Base-by-base conservation (phyloP, 2,797 vertebrate species). In the Myotis planiceps region DNA sequence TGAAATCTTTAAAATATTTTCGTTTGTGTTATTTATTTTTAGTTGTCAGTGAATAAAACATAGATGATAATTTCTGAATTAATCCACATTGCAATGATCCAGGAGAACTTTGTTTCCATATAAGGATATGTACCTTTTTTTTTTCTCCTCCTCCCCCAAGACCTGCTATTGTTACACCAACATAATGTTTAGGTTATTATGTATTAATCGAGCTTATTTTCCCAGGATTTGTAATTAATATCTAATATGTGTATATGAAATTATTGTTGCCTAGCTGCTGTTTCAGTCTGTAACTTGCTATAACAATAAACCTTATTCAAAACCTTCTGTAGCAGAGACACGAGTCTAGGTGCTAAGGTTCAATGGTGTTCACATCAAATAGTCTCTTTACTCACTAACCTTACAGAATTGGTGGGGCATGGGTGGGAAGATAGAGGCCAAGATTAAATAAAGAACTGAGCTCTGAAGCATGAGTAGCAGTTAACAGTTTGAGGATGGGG, bases 1-100 rank as follows among this genome's bases (percentile, higher is more conserved):
- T 88, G 63, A 93, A 94, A 86, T 91, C 8, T 63, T 79, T 34
- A 88, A 53, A 87, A 60, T 72, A 75, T 90, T 92, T 27, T 60
- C 53, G 25, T 88, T 94, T 89, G 5, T 81, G 5, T 42, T 87
- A 53, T 89, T 39, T 47, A 45, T 76, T 7, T 42, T 85, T 34
- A 82, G 5, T 76, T 82, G 3, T 65, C 51, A 66, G 34, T 88
- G 42, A 66, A 27, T 88, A 87, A 83, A 93, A 86, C 78, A 53
- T 34, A 79, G 23, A 55, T 2, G 51, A 0, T 51, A 75, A 88
- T 47, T 74, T 7, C 16, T 32, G 27, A 53, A 74, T 65, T 65
- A 65, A 32, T 18, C 12, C 42, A 58, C n/a, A 51, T n/a, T 39
- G 3, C 53, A 45, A 47, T 58, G 71, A 25, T 9, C 14, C 19